Evolutionary conservation across 2,797 vertebrate species (phyloP).

Genomic region (Myotis findleyi): DNA sequence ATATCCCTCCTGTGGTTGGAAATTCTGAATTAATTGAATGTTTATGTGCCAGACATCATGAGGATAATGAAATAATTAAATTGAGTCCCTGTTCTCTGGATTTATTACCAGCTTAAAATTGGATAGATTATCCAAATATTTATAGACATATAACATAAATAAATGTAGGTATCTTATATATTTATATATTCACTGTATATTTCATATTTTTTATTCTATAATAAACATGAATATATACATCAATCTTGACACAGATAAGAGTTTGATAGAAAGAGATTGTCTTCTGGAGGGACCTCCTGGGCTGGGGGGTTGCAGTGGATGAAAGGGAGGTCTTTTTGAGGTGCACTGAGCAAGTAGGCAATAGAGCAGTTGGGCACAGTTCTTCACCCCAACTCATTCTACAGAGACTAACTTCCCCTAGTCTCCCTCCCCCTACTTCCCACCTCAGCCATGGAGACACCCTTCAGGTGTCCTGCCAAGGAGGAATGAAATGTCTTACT

Average conservation of each 20-base stretch:
- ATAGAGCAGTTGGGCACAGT: neutral
- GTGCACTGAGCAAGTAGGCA: neutral
- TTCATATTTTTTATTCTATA: neutral
- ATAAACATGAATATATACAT: neutral
- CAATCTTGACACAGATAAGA: neutral
- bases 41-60: neutral
- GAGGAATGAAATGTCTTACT: neutral
- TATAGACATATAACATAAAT: neutral
- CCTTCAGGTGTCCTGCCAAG: neutral
- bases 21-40: conserved; percentile 67
- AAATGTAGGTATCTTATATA: neutral
- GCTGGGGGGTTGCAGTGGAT: neutral
- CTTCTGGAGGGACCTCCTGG: neutral
- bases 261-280: neutral
- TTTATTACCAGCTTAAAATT: conserved; percentile 26
- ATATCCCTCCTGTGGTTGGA: conserved; percentile 50
- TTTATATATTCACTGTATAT: neutral
- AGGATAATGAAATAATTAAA: conserved; percentile 15
- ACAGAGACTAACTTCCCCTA: neutral
- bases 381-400: neutral
- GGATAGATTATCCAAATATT: neutral
- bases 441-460: neutral
- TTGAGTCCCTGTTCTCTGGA: neutral
- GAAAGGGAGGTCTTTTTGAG: neutral
- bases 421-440: neutral